These are phyloP conservation scores for Onthophagus taurus DNA, from an alignment of 1,140 invertebrate genomes.

Conservation along the genomic window DNA sequence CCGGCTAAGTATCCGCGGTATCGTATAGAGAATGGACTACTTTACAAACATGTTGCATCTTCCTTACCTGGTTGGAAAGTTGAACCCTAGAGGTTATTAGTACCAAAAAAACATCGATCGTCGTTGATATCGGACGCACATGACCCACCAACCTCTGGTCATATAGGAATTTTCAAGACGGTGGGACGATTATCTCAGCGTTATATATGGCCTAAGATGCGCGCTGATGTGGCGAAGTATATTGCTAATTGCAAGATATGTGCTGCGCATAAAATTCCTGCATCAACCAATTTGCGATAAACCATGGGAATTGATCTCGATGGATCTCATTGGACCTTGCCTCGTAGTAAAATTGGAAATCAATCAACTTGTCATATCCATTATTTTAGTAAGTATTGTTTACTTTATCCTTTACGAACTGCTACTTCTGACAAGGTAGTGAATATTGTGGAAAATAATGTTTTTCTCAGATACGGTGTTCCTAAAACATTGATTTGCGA, in stretches of 20 bases:
- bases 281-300: slow-evolving; percentile 13
- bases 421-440: not conserved
- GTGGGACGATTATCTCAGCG: not conserved
- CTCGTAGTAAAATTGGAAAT: not conserved
- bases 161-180: not conserved
- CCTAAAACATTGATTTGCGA: not conserved
- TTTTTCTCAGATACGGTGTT: slow-evolving; percentile 1
- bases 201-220: slow-evolving; percentile 32
- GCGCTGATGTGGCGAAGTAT: slow-evolving; percentile 20
- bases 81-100: not conserved
- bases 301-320: not conserved
- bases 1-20: not conserved
- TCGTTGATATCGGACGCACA: not conserved
- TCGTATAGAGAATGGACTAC: not conserved
- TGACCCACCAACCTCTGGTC: not conserved
- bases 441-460: not conserved
- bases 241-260: slow-evolving; percentile 26
- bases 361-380: not conserved
- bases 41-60: not conserved
- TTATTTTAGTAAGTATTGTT: not conserved
- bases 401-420: not conserved
- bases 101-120: not conserved
- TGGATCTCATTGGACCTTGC: not conserved
- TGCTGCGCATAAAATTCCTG: slow-evolving; percentile 23
- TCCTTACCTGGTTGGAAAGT: not conserved